Conservation (phyloP, 2,888 invertebrate genomes). For the Tetanocera ferruginea region DNA sequence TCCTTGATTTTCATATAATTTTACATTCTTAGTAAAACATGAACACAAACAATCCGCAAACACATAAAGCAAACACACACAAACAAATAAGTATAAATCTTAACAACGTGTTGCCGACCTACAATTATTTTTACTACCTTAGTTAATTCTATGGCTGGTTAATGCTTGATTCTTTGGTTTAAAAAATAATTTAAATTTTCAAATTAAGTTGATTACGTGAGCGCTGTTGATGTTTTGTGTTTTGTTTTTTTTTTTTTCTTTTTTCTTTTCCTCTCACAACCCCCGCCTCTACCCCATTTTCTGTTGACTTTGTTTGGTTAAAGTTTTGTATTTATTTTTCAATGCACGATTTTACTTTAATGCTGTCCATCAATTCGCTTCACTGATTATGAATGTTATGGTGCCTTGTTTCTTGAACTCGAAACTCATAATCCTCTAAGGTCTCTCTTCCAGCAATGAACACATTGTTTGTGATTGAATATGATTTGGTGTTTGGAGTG, state of each 20-base stretch:
- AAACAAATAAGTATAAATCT: neutral
- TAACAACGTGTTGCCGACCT: constrained; percentile 8
- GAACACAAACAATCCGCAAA: neutral
- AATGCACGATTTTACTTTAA: constrained; percentile 25
- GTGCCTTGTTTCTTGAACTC: constrained; percentile 25
- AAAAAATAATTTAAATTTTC: neutral
- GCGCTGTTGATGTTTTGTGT: neutral
- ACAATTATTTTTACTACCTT: constrained; percentile 23
- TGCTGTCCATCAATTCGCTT: constrained; percentile 29
- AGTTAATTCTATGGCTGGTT: neutral
- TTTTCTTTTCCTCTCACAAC: no score
- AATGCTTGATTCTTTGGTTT: neutral
- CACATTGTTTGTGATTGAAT: neutral
- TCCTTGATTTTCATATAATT: constrained; percentile 30
- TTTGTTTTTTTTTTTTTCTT: neutral
- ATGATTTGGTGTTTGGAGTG: no score
- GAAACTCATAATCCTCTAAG: constrained; percentile 14
- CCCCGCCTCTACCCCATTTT: no score
- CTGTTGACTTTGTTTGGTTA: neutral
- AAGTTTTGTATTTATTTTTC: constrained; percentile 1
- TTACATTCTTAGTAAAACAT: constrained; percentile 2
- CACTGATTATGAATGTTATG: constrained; percentile 24
- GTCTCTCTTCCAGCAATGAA: neutral
- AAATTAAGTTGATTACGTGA: neutral
- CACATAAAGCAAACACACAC: no score